Evolutionary conservation across 1,140 invertebrate genomes (phyloP).

Genomic region (Wasmannia auropunctata): DNA sequence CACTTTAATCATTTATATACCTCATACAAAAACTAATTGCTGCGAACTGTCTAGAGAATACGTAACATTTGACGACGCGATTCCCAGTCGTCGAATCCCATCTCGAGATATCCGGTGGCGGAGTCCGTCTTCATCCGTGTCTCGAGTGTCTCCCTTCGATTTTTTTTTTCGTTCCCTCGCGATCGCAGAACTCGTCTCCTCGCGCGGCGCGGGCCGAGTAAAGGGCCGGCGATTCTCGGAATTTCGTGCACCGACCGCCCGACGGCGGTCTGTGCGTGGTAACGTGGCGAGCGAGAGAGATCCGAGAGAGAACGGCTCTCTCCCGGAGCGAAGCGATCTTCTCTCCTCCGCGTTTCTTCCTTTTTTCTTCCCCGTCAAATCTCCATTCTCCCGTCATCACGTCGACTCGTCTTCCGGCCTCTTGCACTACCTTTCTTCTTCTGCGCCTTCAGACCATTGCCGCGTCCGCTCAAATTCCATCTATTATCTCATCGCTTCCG

Average conservation of each 20-base stretch:
- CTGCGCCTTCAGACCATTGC: not conserved
- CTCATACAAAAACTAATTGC: not conserved
- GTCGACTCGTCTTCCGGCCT: not conserved
- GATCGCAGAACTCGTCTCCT: conserved; percentile 37
- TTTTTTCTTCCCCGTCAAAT: not conserved
- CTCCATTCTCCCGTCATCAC: not conserved
- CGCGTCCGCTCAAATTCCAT: not conserved
- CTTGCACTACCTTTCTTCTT: not conserved
- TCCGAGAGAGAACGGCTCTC: not conserved
- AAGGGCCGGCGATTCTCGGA: conserved; percentile 36
- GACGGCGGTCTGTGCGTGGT: too few species aligned
- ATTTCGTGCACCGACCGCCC: conserved; percentile 20
- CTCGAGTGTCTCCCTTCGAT: not conserved
- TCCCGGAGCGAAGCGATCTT: not conserved
- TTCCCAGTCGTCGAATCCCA: not conserved
- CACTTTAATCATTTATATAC: not conserved
- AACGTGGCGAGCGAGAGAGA: not conserved
- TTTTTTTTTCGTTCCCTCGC: conserved; percentile 13
- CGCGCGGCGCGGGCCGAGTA: conserved; percentile 18
- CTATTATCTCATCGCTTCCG: not conserved
- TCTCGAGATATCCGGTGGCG: not conserved
- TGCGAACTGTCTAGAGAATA: not conserved
- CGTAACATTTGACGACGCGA: not conserved
- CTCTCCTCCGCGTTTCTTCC: not conserved
- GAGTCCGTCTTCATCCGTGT: not conserved